Conservation (phyloP, 2,888 invertebrate genomes). For the Clusia tigrina region DNA sequence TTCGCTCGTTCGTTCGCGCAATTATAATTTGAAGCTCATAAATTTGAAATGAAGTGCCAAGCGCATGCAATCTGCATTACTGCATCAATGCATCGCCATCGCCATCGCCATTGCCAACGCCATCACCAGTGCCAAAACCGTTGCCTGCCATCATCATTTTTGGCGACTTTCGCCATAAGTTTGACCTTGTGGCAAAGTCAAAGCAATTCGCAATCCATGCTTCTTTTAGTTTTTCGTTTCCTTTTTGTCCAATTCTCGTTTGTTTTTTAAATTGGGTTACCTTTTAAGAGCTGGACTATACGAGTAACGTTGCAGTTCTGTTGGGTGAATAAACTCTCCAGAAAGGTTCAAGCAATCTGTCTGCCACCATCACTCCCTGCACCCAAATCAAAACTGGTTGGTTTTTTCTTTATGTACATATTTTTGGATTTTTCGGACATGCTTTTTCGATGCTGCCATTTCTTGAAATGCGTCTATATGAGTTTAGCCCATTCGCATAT, state of each 20-base stretch:
- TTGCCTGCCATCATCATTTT: neutral
- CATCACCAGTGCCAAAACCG: neutral
- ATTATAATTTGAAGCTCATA: neutral
- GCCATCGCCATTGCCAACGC: neutral
- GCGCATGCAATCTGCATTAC: neutral
- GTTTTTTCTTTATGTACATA: neutral
- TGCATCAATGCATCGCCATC: neutral
- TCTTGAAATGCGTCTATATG: no score
- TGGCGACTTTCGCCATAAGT: constrained; percentile 10
- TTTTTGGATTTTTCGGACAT: no score
- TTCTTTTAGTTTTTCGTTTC: neutral
- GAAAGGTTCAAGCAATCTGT: neutral
- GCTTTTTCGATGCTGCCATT: no score
- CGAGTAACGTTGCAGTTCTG: neutral
- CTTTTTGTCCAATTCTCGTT: neutral
- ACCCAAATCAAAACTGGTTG: neutral
- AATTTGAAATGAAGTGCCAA: neutral
- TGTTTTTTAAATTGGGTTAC: constrained; percentile 8
- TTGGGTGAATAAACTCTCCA: neutral
- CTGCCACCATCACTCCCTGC: neutral
- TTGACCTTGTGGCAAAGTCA: constrained; percentile 10
- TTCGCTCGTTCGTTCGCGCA: no score
- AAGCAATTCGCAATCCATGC: neutral
- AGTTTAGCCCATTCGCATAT: no score
- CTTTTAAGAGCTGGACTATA: no score